Conservation (phyloP, 2,113 vertebrate genomes). For the Nycticryphes semicollaris region DNA sequence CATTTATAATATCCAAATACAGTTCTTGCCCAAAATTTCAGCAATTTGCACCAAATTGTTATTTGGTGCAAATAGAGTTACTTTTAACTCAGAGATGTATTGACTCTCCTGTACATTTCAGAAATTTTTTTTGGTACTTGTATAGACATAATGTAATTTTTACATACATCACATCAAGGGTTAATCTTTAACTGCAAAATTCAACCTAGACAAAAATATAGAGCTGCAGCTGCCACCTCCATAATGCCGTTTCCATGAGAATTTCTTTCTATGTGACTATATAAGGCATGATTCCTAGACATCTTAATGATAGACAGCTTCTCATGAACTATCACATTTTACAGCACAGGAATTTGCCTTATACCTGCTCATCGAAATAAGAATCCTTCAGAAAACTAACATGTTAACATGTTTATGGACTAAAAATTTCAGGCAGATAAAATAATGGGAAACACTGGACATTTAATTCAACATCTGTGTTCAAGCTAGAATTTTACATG, state of each 20-base stretch:
- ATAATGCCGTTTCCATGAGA: slow-evolving; percentile 62
- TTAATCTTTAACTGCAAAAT: slow-evolving; percentile 51
- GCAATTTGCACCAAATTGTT: neutral
- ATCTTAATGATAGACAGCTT: slow-evolving; percentile 32
- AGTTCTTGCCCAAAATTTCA: neutral
- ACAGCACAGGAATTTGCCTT: slow-evolving; percentile 1
- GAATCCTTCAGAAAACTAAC: neutral
- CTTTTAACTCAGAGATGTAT: neutral
- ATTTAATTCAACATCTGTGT: neutral
- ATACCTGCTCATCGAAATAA: neutral
- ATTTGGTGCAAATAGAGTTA: neutral
- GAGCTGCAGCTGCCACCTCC: slow-evolving; percentile 52
- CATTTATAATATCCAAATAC: neutral
- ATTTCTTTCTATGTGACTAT: slow-evolving; percentile 51
- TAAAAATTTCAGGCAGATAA: neutral
- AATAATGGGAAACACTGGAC: neutral
- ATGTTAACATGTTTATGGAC: neutral
- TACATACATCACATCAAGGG: neutral
- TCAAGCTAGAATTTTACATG: neutral
- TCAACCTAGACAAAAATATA: slow-evolving; percentile 36
- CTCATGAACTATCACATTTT: neutral
- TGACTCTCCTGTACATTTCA: neutral
- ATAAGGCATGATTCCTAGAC: slow-evolving; percentile 45
- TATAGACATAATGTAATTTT: neutral
- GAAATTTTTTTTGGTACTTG: neutral